These are phyloP conservation scores for Apamea epomidion DNA, from an alignment of 2,888 invertebrate species.

Conservation along the genomic window DNA sequence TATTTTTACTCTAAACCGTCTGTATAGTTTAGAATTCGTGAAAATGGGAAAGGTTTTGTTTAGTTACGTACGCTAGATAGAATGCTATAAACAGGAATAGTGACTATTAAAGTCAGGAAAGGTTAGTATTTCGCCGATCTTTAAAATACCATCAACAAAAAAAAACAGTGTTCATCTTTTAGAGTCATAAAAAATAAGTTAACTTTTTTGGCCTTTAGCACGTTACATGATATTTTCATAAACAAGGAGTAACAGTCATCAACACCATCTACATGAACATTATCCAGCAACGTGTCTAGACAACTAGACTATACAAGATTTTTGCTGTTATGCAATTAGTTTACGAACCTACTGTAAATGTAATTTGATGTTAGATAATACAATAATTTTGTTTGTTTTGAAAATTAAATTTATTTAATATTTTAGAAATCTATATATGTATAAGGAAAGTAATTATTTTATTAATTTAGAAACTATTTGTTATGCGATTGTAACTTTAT, in stretches of 20 bases:
- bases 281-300: neutral
- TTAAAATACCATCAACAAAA: neutral
- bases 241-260: neutral
- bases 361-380: neutral
- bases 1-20: constrained; percentile 60
- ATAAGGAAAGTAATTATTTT: too few species aligned
- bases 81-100: constrained; percentile 9
- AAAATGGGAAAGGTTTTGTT: constrained; percentile 55
- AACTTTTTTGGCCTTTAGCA: neutral
- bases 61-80: constrained; percentile 30
- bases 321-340: neutral
- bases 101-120: neutral
- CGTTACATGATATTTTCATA: neutral
- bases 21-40: constrained; percentile 56
- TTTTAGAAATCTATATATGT: too few species aligned
- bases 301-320: neutral
- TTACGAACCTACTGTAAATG: neutral
- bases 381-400: too few species aligned
- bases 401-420: too few species aligned
- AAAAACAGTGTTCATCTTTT: too few species aligned
- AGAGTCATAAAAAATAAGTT: neutral
- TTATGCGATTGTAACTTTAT: too few species aligned
- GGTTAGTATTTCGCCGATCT: neutral
- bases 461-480: too few species aligned
- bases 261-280: neutral